A percentile compares a stretch with the other conserved stretches of the same genome.
Evolutionary conservation across 2,113 vertebrate species (phyloP).

Genomic region (Eurypyga helias): DNA sequence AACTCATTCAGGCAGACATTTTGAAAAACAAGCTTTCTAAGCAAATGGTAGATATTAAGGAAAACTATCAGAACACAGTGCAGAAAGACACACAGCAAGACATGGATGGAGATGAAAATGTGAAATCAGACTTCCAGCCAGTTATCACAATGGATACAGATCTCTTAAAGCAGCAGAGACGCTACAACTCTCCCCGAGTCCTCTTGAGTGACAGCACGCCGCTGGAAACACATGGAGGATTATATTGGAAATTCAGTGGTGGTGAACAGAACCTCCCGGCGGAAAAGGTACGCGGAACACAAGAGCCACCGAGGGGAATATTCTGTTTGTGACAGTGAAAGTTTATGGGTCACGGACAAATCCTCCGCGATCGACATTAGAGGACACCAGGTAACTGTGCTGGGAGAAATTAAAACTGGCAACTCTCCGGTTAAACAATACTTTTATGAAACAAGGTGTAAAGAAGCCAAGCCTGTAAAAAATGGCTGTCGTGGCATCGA

Average conservation of each 20-base stretch:
- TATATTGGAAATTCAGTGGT: conserved; percentile 75
- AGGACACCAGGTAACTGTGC: conserved; percentile 88
- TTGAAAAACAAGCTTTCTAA: conserved; percentile 84
- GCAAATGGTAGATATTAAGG: conserved; percentile 75
- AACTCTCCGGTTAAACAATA: conserved; percentile 90
- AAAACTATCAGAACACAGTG: conserved; percentile 66
- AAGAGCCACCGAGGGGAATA: conserved; percentile 93
- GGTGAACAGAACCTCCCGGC: conserved; percentile 86
- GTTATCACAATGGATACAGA: conserved; percentile 82
- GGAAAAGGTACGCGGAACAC: conserved; percentile 89
- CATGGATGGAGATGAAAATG: conserved; percentile 53
- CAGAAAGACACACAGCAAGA: conserved; percentile 65
- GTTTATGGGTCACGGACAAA: conserved; percentile 94
- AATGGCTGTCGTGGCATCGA: conserved; percentile 94
- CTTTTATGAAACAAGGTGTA: conserved; percentile 95
- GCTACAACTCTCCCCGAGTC: conserved; percentile 91
- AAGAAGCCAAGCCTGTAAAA: conserved; percentile 84
- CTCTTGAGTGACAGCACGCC: conserved; percentile 90
- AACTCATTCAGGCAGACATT: conserved; percentile 94
- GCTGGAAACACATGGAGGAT: conserved; percentile 89
- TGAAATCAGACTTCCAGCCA: conserved; percentile 77
- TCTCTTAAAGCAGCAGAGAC: conserved; percentile 88
- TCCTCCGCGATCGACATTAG: conserved; percentile 88
- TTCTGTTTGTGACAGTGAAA: conserved; percentile 96
- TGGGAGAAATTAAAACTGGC: conserved; percentile 88